phyloP scores from a whole-genome alignment of 1,140 invertebrate species.

The Drosophila pachea region DNA sequence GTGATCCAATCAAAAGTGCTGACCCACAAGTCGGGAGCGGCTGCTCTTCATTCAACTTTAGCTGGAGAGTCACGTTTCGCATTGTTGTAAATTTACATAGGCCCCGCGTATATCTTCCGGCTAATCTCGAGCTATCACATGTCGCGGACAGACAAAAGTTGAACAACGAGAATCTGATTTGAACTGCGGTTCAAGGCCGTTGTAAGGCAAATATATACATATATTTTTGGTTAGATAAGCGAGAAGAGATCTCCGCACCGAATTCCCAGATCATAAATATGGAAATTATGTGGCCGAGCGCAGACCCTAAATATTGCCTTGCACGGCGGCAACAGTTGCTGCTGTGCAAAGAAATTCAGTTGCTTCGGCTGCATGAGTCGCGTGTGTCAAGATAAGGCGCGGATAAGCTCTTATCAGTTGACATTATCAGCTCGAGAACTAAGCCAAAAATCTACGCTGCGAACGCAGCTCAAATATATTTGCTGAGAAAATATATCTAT shows the following conservation, averaged over 20 bases:
- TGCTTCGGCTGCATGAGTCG: slow-evolving; percentile 41
- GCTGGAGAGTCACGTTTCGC: no score
- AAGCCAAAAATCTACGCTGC: slow-evolving; percentile 64
- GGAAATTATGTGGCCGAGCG: slow-evolving; percentile 20
- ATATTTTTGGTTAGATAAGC: slow-evolving; percentile 14
- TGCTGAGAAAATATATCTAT: slow-evolving; percentile 51
- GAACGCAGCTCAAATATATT: slow-evolving; percentile 44
- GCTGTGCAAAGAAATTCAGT: slow-evolving; percentile 13
- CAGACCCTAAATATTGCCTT: no score
- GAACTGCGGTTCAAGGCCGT: slow-evolving; percentile 59
- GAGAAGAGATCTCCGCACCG: no score
- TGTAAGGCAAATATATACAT: slow-evolving; percentile 28
- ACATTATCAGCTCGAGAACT: slow-evolving; percentile 65
- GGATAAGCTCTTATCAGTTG: slow-evolving; percentile 64
- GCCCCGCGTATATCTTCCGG: not conserved
- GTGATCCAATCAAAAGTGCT: no score
- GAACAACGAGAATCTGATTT: slow-evolving; percentile 33
- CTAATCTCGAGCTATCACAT: slow-evolving; percentile 14
- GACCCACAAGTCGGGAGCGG: no score
- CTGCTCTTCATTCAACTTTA: no score
- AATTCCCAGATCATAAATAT: slow-evolving; percentile 35
- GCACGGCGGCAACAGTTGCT: not conserved
- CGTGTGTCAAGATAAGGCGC: slow-evolving; percentile 50
- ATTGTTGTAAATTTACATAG: no score
- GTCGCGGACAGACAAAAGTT: not conserved